Conservation (phyloP, 2,797 vertebrate species). For the Acrossocheilus wenchowensis region DNA sequence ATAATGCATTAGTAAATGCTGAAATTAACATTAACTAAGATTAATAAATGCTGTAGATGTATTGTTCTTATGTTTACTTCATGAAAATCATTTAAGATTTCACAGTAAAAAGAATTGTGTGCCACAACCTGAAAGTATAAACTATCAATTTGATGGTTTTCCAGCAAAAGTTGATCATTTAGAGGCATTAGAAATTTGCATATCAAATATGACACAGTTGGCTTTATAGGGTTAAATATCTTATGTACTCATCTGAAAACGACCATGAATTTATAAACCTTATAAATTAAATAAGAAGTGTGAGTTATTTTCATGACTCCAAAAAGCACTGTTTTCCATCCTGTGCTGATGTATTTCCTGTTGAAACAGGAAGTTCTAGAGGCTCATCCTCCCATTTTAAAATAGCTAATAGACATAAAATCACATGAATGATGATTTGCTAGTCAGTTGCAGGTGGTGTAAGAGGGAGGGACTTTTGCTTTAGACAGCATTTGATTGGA, state of each 20-base stretch:
- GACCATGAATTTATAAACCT: neutral
- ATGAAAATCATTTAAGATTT: neutral
- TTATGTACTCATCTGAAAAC: neutral
- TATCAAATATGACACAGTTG: neutral
- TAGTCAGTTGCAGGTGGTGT: neutral
- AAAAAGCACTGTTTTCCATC: neutral
- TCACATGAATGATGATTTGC: neutral
- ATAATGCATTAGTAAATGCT: no score
- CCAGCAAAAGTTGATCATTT: neutral
- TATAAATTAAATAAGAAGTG: neutral
- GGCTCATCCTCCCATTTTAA: neutral
- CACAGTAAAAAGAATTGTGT: neutral
- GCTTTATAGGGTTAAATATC: neutral
- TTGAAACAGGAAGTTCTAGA: neutral
- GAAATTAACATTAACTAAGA: no score
- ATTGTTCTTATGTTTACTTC: neutral
- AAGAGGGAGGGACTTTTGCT: neutral
- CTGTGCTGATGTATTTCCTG: neutral
- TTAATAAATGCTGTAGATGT: no score
- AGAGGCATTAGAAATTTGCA: neutral
- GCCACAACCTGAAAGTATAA: neutral
- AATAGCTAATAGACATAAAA: neutral
- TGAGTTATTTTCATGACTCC: neutral
- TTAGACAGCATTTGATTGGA: constrained; percentile 1
- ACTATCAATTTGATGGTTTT: neutral